A percentile compares a stretch with the other conserved stretches of the same genome.
These are phyloP conservation scores for Xestoiulus laeticollis DNA, from an alignment of 2,888 invertebrate genomes.

Conservation along the genomic window DNA sequence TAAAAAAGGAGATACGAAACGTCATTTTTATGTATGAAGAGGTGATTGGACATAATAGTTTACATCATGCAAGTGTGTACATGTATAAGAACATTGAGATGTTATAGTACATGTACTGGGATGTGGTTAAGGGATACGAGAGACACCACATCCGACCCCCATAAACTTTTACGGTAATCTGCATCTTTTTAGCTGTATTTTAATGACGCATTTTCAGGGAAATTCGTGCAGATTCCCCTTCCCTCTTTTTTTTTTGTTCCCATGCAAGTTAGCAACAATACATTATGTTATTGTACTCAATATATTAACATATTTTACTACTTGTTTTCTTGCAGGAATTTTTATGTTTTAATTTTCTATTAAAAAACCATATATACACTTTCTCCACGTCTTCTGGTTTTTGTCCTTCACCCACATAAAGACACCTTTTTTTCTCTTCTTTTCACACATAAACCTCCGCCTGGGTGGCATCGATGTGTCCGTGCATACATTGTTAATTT, in stretches of 20 bases:
- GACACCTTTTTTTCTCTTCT: background rate
- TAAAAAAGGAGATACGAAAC: background rate
- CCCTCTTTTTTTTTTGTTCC: background rate
- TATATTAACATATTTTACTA: background rate
- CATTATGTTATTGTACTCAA: background rate
- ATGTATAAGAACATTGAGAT: background rate
- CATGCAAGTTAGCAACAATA: background rate
- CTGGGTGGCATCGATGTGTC: background rate
- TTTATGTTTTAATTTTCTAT: background rate
- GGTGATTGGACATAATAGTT: conserved; percentile 16
- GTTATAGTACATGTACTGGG: background rate
- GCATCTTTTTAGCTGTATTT: background rate
- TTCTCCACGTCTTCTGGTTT: background rate
- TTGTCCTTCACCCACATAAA: conserved; percentile 2
- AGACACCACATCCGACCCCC: background rate
- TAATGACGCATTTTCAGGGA: background rate
- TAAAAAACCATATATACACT: background rate
- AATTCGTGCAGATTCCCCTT: background rate
- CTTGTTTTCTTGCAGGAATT: background rate
- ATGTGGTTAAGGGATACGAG: background rate
- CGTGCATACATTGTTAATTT: background rate
- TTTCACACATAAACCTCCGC: background rate
- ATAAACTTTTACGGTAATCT: conserved; percentile 18
- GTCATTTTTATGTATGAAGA: conserved; percentile 21
- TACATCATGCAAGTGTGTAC: background rate